Percentiles rank a stretch among this genome's conserved stretches.
Evolutionary conservation across 2,113 vertebrate genomes (phyloP).

Genomic region (Anser cygnoides): DNA sequence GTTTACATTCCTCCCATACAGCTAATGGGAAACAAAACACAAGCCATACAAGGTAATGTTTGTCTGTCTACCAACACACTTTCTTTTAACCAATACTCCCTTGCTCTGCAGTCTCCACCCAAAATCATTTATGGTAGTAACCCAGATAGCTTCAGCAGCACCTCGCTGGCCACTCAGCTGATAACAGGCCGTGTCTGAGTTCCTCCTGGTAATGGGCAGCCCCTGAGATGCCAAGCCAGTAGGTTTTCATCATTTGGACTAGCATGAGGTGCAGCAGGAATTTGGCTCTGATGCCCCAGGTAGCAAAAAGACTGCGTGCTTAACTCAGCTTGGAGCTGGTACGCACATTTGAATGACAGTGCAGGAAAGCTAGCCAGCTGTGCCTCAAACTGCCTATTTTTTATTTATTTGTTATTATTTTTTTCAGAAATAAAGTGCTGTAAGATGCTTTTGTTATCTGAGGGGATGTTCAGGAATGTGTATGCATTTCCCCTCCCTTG

Average conservation of each 20-base stretch:
- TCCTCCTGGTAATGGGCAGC: not conserved
- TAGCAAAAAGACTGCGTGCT: not conserved
- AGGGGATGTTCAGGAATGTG: not conserved
- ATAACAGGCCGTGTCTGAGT: not conserved
- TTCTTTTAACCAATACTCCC: not conserved
- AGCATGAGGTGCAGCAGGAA: not conserved
- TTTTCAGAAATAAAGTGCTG: not conserved
- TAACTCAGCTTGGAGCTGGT: not conserved
- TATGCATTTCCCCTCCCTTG: not conserved
- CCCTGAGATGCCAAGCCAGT: rapidly evolving
- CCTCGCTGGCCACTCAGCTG: not conserved
- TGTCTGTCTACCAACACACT: not conserved
- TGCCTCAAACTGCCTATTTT: not conserved
- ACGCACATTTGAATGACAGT: not conserved
- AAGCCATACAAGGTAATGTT: constrained; percentile 54
- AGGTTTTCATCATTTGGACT: not conserved
- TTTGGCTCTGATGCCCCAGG: not conserved
- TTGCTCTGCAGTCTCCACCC: not conserved
- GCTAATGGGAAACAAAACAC: constrained; percentile 36
- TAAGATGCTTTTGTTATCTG: not conserved
- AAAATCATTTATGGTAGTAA: not conserved
- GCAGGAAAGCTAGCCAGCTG: not conserved
- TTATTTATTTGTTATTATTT: no score
- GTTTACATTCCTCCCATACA: constrained; percentile 52
- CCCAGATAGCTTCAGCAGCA: not conserved